Percentiles rank a stretch among this genome's conserved stretches.
Evolutionary conservation across 1,140 invertebrate genomes (phyloP).

Genomic region (Ditylenchus dipsaci): DNA sequence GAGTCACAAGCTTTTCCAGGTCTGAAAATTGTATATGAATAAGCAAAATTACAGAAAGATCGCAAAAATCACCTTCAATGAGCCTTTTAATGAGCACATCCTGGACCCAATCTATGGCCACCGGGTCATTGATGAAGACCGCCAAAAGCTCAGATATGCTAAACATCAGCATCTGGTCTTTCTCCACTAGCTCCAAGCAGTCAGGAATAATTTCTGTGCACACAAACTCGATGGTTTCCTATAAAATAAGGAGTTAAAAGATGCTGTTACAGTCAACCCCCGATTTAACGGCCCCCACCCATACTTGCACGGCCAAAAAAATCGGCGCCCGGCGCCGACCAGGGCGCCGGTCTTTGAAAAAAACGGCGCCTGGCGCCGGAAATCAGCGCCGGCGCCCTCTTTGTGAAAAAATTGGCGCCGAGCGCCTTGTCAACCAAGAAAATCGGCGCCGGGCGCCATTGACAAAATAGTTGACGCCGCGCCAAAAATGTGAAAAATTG

Average conservation of each 20-base stretch:
- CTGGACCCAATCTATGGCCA: slow-evolving; percentile 27
- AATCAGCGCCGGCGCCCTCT: too few relatives aligned
- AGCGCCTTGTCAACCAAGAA: too few relatives aligned
- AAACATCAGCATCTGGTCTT: slow-evolving; percentile 16
- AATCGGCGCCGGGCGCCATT: neutral
- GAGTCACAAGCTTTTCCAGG: slow-evolving; percentile 16
- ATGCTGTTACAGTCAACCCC: neutral
- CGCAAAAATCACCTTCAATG: neutral
- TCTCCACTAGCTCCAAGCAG: slow-evolving; percentile 17
- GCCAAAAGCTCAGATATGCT: slow-evolving; percentile 24
- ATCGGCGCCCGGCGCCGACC: too few relatives aligned
- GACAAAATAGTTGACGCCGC: neutral
- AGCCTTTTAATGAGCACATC: slow-evolving; percentile 18
- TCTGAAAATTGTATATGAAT: neutral
- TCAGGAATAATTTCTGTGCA: slow-evolving; percentile 20
- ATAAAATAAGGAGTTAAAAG: neutral
- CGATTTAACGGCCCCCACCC: too few relatives aligned
- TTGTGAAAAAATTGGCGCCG: too few relatives aligned
- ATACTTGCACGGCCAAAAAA: too few relatives aligned
- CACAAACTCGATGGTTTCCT: slow-evolving; percentile 24
- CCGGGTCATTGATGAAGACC: slow-evolving; percentile 21
- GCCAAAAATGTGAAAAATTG: neutral
- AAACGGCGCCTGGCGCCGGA: too few relatives aligned
- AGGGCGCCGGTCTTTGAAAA: too few relatives aligned
- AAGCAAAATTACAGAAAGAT: too few relatives aligned